Evolutionary conservation across 2,888 invertebrate species (phyloP), one percentile per base, ranked within the genome.

Genomic region (Alloscopus bannaensis): DNA sequence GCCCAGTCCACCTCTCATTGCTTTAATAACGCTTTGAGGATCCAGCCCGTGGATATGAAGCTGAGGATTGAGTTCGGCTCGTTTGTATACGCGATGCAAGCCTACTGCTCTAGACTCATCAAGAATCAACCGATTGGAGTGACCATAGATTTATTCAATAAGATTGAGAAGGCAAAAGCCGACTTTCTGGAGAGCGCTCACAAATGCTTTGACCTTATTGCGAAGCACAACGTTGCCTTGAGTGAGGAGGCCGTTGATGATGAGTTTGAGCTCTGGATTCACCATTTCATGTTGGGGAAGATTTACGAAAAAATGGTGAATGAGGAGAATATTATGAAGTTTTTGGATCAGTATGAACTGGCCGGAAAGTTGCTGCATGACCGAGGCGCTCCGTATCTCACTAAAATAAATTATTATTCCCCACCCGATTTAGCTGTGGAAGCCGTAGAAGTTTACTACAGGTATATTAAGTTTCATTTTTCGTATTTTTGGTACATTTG

Each of bases 281-380:
- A 95, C 87, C 95, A 95, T 88, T 98, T 97, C 87, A 96, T 98
- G 94, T 90, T 98, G n/a, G 98, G 96, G 0, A 98, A 98, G 91
- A 94, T 97, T 68, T 92, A 94, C 0, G 97, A 98, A 88, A 98
- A 98, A 87, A 91, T 92, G 78, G 24, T 82, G 45, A 29, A 31
- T 24, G 93, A 93, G 84, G 92, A 93, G 83, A 91, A 93, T 73
- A 94, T 95, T 0, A 90, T 91, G 16, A 90, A 92, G 26, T 95
- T 93, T 88, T 89, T 97, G 57, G 91, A 93, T 84, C 93, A 94
- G 89, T 98, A 97, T 88, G 89, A 89, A 65, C 85, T 93, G 91
- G 94, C 96, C 3, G 92, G 93, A 18, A 92, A 93, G 86, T 91
- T 93, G 87, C 90, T 97, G 18, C 91, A 93, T 86, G 93, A 94